A percentile compares a stretch with the other conserved stretches of the same genome.
These are phyloP conservation scores for Nannobrachium achirus DNA, from an alignment of 2,113 vertebrate genomes.

Conservation along the genomic window DNA sequence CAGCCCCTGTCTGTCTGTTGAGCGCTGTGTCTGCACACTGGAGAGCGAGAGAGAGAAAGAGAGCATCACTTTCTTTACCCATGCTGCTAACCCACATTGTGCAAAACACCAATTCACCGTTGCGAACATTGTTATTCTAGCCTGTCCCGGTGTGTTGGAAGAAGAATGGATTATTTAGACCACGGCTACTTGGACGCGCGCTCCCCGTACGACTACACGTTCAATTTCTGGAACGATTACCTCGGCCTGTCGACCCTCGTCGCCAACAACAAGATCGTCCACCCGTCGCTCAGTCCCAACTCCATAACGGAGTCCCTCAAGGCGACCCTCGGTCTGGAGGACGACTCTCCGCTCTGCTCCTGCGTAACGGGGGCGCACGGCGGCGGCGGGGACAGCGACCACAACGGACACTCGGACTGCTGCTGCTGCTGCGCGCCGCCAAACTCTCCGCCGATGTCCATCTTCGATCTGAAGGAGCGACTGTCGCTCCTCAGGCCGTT, in stretches of 20 bases:
- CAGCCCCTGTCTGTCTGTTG: constrained; percentile 49
- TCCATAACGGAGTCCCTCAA: constrained; percentile 83
- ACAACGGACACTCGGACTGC: constrained; percentile 72
- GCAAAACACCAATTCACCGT: constrained; percentile 5
- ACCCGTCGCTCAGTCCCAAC: constrained; percentile 70
- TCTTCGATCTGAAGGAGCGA: constrained; percentile 79
- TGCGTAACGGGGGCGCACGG: constrained; percentile 70
- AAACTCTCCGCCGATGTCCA: constrained; percentile 72
- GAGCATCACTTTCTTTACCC: constrained; percentile 2
- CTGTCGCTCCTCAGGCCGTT: constrained; percentile 78
- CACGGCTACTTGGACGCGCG: constrained; percentile 78
- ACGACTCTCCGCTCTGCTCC: constrained; percentile 74
- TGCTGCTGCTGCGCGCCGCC: constrained; percentile 65
- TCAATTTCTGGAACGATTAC: constrained; percentile 87
- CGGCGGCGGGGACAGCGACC: constrained; percentile 58
- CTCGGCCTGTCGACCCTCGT: constrained; percentile 81
- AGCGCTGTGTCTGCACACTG: constrained; percentile 40
- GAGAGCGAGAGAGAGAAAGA: constrained; percentile 32
- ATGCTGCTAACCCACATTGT: constrained; percentile 51
- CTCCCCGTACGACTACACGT: constrained; percentile 81
- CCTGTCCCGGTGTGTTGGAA: constrained; percentile 16
- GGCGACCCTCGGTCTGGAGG: constrained; percentile 82
- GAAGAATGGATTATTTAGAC: constrained; percentile 79
- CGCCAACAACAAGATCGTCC: constrained; percentile 70
- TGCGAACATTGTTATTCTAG: constrained; percentile 40